Evolutionary conservation across 1,140 invertebrate genomes (phyloP), one percentile per base, ranked within the genome.

Genomic region (Chymomyza costata): DNA sequence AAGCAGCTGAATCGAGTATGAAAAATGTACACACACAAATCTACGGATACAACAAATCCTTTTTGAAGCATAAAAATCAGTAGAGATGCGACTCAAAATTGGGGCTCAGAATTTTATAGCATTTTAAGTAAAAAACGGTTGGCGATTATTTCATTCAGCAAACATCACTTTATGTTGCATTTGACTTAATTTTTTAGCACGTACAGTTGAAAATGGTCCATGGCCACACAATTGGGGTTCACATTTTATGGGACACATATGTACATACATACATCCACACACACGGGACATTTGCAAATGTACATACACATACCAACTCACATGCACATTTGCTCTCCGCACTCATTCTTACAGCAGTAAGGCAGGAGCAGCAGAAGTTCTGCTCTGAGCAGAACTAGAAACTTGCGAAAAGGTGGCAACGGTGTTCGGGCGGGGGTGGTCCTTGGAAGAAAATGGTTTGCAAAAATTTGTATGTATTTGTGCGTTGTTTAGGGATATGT

Each of bases 201-300:
- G 52, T 64, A 68, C 61, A 73, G 73, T 59, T 73, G 60, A 78
- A 78, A 80, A 78, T 80, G 74, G 73, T 78, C 73, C 73, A 78
- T 78, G 73, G 73, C 73, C 73, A 78, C 55, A 21, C 32, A 14
- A 2, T 21, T 48, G 80, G 67, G 80, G 71, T 71, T 80, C 59
- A 67, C 40, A 78, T 73, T 78, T 78, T 73, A 78, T 78, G 74
- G 73, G 71, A 80, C 71, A 78, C 50, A 51, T 66, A 49, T 17
- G 49, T 32, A 59, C 48, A 57, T 17, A 47, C 25, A n/a, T n/a
- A n/a, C n/a, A n/a, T n/a, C n/a, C n/a, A n/a, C n/a, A n/a, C n/a
- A n/a, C n/a, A n/a, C n/a, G n/a, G n/a, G n/a, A n/a, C n/a, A n/a
- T n/a, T n/a, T n/a, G n/a, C n/a, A n/a, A n/a, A n/a, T n/a, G n/a